Percentiles rank a stretch among this genome's conserved stretches.
Conservation (phyloP, 2,888 invertebrate species). For the Zelleria hepariella region DNA sequence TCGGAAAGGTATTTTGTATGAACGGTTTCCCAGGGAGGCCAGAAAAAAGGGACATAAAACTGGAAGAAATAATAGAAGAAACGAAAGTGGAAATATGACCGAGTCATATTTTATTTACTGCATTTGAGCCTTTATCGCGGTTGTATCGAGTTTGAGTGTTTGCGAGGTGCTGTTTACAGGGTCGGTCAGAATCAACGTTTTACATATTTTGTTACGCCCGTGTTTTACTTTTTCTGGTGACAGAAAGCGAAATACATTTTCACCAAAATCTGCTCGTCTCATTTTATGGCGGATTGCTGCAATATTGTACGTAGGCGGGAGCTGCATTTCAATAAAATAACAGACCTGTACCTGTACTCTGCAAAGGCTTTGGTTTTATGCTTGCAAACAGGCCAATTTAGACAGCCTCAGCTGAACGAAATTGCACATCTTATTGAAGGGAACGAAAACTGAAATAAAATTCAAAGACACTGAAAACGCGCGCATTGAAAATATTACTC, state of each 20-base stretch:
- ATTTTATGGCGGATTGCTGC: neutral
- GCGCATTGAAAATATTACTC: conserved; percentile 42
- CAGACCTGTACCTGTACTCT: neutral
- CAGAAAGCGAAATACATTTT: neutral
- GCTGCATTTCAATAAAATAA: neutral
- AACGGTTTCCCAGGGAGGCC: conserved; percentile 59
- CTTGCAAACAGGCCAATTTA: conserved; percentile 46
- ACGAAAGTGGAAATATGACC: conserved; percentile 68
- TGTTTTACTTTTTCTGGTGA: neutral
- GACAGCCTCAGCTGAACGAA: conserved; percentile 42
- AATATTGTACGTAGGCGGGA: neutral
- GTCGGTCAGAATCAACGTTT: conserved; percentile 3
- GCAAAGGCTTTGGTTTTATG: conserved; percentile 41
- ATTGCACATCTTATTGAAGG: conserved; percentile 47
- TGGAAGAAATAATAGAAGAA: conserved; percentile 36
- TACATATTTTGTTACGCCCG: neutral
- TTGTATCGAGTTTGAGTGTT: conserved; percentile 60
- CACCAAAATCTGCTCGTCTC: neutral
- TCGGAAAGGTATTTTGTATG: conserved; percentile 68
- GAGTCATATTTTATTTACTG: conserved; percentile 72
- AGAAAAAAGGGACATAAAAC: conserved; percentile 65
- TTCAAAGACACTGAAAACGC: conserved; percentile 44
- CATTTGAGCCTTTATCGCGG: conserved; percentile 68
- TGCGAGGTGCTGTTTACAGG: conserved; percentile 48
- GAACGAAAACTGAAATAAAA: conserved; percentile 46